These are phyloP conservation scores for Pteropus rufus DNA, from an alignment of 2,797 vertebrate species.

Conservation along the genomic window DNA sequence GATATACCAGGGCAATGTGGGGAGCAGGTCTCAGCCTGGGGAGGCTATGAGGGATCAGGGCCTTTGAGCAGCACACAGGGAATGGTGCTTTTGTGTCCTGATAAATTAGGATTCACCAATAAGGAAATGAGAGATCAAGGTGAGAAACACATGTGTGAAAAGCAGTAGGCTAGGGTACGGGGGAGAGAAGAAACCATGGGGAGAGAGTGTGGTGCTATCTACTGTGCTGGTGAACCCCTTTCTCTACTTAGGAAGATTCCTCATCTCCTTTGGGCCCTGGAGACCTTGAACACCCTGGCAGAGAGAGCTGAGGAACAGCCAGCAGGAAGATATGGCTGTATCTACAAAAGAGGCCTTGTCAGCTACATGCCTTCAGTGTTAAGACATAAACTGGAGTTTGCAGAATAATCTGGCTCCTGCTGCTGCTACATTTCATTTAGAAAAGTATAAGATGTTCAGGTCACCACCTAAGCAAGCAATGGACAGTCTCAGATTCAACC, in stretches of 20 bases:
- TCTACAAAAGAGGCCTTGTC: neutral
- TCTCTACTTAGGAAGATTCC: neutral
- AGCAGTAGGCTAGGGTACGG: accelerated
- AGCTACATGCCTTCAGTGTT: neutral
- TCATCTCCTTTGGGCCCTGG: neutral
- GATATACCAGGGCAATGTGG: neutral
- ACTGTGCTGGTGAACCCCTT: neutral
- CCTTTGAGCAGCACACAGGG: too few relatives aligned
- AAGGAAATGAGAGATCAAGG: neutral
- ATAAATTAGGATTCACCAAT: neutral
- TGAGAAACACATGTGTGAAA: neutral
- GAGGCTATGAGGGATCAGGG: neutral
- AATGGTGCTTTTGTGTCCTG: neutral
- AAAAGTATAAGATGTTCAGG: neutral
- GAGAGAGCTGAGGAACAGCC: neutral
- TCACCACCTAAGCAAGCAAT: neutral
- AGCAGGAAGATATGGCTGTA: neutral
- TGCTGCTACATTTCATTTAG: neutral
- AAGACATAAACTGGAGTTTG: neutral
- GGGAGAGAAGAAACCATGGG: neutral
- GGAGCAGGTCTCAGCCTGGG: neutral
- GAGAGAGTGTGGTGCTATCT: neutral
- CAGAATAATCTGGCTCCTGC: neutral
- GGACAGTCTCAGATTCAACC: neutral
- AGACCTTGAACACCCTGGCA: neutral